Evolutionary conservation across 1,140 invertebrate genomes (phyloP).

Genomic region (Drosophila guanche): DNA sequence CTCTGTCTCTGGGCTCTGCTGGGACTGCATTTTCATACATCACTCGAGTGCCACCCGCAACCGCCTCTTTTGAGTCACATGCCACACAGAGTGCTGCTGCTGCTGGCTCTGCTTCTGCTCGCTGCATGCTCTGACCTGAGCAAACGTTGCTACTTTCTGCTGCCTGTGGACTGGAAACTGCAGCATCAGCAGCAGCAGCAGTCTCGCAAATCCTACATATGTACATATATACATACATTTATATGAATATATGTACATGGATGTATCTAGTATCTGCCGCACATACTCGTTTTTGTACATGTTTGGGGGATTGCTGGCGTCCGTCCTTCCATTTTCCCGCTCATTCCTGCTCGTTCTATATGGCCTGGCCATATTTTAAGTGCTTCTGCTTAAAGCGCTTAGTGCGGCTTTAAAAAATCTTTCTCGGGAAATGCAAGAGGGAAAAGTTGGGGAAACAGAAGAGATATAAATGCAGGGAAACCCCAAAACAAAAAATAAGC

Average conservation of each 20-base stretch:
- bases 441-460: too few species aligned
- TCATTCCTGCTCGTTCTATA: slow-evolving; percentile 48
- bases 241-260: slow-evolving; percentile 1
- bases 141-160: slow-evolving; percentile 28
- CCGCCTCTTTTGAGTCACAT: slow-evolving; percentile 5
- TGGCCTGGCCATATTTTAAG: slow-evolving; percentile 77
- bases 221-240: slow-evolving; percentile 12
- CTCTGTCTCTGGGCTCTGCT: neutral
- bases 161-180: slow-evolving; percentile 37
- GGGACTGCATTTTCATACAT: slow-evolving; percentile 24
- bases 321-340: neutral
- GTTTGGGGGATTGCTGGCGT: neutral
- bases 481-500: too few species aligned
- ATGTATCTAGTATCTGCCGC: neutral
- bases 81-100: slow-evolving; percentile 18
- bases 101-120: slow-evolving; percentile 38
- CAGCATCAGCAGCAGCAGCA: slow-evolving; percentile 19
- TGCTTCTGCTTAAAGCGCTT: slow-evolving; percentile 74
- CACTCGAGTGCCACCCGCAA: slow-evolving; percentile 12
- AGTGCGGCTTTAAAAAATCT: slow-evolving; percentile 77
- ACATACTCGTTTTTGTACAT: slow-evolving; percentile 9
- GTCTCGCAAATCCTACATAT: neutral
- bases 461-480: too few species aligned
- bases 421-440: slow-evolving; percentile 27
- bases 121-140: slow-evolving; percentile 51